phyloP scores from a whole-genome alignment of 2,888 invertebrate genomes.

The Oscheius onirici region DNA sequence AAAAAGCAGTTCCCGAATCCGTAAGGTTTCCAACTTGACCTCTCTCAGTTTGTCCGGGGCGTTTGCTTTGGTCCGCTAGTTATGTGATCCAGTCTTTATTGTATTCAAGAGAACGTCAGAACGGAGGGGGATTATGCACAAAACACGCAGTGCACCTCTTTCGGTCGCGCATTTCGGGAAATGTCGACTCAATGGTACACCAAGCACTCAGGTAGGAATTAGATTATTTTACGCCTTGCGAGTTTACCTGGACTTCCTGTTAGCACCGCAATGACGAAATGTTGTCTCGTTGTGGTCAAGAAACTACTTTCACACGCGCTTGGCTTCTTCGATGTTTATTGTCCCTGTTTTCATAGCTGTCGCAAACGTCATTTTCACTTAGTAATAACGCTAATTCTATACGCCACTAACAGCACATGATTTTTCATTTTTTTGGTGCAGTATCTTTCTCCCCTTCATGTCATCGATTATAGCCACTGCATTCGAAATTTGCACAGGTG shows the following conservation, averaged over 20 bases:
- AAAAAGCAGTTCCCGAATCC: conserved; percentile 4
- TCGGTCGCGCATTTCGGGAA: background rate
- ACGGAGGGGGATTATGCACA: conserved; percentile 13
- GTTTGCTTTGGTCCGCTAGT: background rate
- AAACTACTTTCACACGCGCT: too few species aligned
- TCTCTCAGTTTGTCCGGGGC: background rate
- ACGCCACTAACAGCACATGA: too few species aligned
- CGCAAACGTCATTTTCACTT: too few species aligned
- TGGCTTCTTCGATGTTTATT: too few species aligned
- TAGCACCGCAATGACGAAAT: too few species aligned
- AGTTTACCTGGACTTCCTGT: too few species aligned
- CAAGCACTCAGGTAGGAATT: conserved; percentile 1
- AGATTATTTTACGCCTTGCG: background rate
- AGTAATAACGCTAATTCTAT: too few species aligned
- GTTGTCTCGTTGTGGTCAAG: too few species aligned
- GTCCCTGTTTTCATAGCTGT: too few species aligned
- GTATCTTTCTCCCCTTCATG: background rate
- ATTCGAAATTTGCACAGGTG: conserved; percentile 25
- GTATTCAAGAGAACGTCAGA: conserved; percentile 12
- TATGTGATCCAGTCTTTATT: background rate
- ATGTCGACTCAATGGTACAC: conserved; percentile 16
- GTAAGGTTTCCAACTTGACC: background rate
- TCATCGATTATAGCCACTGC: conserved; percentile 13
- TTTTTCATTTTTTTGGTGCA: too few species aligned
- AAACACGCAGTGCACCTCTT: background rate